Percentiles rank a stretch among this genome's conserved stretches.
These are phyloP conservation scores for Arizona elegans DNA, from an alignment of 2,113 vertebrate species.

Conservation along the genomic window DNA sequence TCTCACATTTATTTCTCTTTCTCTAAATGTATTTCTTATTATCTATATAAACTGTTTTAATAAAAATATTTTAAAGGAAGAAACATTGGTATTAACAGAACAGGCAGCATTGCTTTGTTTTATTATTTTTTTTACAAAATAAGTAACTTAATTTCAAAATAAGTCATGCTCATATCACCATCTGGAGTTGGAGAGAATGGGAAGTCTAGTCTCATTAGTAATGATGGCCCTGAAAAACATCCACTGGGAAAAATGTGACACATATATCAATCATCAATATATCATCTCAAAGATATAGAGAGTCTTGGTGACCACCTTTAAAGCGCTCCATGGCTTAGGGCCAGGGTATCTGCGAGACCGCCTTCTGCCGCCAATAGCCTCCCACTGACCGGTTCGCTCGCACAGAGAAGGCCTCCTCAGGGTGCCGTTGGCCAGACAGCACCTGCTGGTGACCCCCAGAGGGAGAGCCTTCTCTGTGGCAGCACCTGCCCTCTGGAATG, in stretches of 20 bases:
- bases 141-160: constrained; percentile 33
- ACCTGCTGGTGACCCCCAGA: no score
- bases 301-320: no score
- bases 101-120: constrained; percentile 13
- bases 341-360: no score
- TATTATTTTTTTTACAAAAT: background rate
- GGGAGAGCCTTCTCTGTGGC: no score
- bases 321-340: no score
- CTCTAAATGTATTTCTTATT: background rate
- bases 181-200: constrained; percentile 34
- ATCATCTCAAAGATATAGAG: background rate
- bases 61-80: background rate
- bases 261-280: constrained; percentile 13
- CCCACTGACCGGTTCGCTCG: no score
- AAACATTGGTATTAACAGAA: background rate
- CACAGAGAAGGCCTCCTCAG: no score
- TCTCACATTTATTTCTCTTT: background rate
- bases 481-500: no score
- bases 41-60: background rate
- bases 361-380: no score
- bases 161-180: constrained; percentile 38
- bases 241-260: constrained; percentile 10
- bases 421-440: fast-evolving
- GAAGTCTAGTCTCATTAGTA: constrained; percentile 46
- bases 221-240: constrained; percentile 7